Percentiles rank a stretch among this genome's conserved stretches.
These are phyloP conservation scores for Seladonia tumulorum DNA, from an alignment of 2,888 invertebrate species.

Conservation along the genomic window DNA sequence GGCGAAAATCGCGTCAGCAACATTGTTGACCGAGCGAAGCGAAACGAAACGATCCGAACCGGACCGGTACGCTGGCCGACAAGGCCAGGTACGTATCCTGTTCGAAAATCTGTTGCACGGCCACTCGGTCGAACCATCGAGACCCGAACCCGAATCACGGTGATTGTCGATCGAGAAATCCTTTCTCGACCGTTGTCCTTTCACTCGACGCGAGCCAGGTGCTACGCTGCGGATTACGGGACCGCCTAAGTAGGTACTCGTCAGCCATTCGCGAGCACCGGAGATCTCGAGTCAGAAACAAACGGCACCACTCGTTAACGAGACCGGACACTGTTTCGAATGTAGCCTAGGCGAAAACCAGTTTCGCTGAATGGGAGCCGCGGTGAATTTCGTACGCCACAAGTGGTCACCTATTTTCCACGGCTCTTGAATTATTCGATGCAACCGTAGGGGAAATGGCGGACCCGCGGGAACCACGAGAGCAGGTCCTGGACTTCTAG, in stretches of 20 bases:
- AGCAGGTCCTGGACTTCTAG: background rate
- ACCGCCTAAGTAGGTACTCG: constrained; percentile 52
- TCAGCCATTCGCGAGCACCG: constrained; percentile 16
- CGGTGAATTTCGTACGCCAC: constrained; percentile 32
- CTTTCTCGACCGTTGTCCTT: constrained; percentile 69
- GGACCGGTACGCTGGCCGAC: background rate
- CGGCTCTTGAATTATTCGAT: constrained; percentile 41
- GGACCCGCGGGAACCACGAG: background rate
- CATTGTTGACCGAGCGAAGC: background rate
- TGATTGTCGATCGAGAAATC: constrained; percentile 28
- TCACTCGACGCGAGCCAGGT: constrained; percentile 70
- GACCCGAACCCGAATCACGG: constrained; percentile 26
- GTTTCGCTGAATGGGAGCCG: constrained; percentile 6
- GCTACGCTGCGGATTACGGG: constrained; percentile 67
- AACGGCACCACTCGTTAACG: constrained; percentile 24
- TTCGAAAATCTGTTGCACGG: constrained; percentile 20
- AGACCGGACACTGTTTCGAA: constrained; percentile 11
- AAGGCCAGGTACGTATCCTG: constrained; percentile 1
- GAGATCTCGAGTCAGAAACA: constrained; percentile 23
- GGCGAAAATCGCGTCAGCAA: constrained; percentile 9
- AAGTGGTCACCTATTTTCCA: constrained; percentile 43
- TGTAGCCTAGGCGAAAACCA: constrained; percentile 10
- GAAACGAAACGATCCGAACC: background rate
- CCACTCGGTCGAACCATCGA: background rate
- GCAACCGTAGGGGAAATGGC: background rate